Conservation (phyloP, 2,113 vertebrate species). For the Chlorocebus sabaeus region DNA sequence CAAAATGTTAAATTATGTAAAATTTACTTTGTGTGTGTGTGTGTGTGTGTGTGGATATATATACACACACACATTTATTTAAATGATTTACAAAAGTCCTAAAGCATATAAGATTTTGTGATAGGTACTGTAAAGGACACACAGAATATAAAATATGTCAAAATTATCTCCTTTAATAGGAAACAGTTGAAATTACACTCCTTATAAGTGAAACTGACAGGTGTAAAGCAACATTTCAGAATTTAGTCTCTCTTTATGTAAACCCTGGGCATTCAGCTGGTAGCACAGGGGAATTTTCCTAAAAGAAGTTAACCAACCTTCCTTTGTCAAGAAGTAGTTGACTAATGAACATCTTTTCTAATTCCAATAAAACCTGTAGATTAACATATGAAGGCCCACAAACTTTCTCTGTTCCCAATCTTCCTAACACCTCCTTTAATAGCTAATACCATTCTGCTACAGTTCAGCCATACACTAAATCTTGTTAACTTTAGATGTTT, state of each 20-base stretch:
- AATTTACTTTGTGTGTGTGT: background rate
- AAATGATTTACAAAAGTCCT: background rate
- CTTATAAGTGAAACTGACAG: background rate
- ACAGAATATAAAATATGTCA: background rate
- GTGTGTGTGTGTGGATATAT: rapidly evolving
- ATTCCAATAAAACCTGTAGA: background rate
- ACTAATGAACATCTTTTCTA: background rate
- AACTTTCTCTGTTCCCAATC: background rate
- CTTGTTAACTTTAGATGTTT: background rate
- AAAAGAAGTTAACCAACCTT: background rate
- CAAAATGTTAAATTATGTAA: slow-evolving; percentile 27
- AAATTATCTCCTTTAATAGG: background rate
- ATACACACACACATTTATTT: background rate
- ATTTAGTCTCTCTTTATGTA: background rate
- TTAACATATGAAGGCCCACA: background rate
- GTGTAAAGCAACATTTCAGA: background rate
- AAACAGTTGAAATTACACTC: background rate
- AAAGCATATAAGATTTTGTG: background rate
- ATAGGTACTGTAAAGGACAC: background rate
- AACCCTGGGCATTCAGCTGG: background rate
- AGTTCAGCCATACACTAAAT: background rate
- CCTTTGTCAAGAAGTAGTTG: background rate
- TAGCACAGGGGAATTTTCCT: background rate
- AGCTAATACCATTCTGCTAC: background rate
- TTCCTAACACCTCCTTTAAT: background rate